Evolutionary conservation across 2,797 vertebrate genomes (phyloP).

Genomic region (Uromys caudimaculatus): DNA sequence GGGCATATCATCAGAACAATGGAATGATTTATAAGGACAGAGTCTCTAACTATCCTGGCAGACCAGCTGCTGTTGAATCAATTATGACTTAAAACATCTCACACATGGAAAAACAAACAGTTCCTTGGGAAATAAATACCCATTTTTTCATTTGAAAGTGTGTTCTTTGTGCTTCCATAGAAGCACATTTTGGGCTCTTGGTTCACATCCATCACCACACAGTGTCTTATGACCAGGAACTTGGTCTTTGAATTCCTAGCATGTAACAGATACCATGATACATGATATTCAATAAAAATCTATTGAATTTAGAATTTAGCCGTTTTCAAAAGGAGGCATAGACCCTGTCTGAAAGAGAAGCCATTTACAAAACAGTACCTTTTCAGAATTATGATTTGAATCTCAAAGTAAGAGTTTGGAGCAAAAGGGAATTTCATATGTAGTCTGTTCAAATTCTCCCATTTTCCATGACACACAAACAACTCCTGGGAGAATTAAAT

Average conservation of each 20-base stretch:
- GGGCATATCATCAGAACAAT: constrained; percentile 68
- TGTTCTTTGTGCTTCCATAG: constrained; percentile 30
- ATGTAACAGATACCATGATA: background rate
- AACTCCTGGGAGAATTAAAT: background rate
- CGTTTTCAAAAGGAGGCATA: constrained; percentile 31
- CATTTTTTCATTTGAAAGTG: constrained; percentile 52
- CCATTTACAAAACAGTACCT: constrained; percentile 12
- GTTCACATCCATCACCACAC: background rate
- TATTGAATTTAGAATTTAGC: constrained; percentile 3
- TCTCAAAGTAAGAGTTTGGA: constrained; percentile 26
- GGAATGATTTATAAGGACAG: constrained; percentile 61
- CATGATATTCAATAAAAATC: constrained; percentile 17
- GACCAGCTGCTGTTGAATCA: constrained; percentile 68
- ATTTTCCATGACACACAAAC: constrained; percentile 15
- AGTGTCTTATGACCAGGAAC: background rate
- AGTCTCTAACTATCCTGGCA: constrained; percentile 59
- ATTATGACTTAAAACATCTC: constrained; percentile 67
- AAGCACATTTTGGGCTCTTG: constrained; percentile 17
- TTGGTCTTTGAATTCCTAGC: constrained; percentile 42
- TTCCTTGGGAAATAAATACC: constrained; percentile 68
- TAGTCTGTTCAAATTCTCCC: constrained; percentile 28
- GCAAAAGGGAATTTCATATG: background rate
- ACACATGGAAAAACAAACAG: constrained; percentile 66
- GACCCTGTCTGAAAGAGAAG: background rate
- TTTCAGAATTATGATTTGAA: constrained; percentile 32